Evolutionary conservation across 2,888 invertebrate genomes (phyloP), one percentile per base, ranked within the genome.

Genomic region (Arctia plantaginis): DNA sequence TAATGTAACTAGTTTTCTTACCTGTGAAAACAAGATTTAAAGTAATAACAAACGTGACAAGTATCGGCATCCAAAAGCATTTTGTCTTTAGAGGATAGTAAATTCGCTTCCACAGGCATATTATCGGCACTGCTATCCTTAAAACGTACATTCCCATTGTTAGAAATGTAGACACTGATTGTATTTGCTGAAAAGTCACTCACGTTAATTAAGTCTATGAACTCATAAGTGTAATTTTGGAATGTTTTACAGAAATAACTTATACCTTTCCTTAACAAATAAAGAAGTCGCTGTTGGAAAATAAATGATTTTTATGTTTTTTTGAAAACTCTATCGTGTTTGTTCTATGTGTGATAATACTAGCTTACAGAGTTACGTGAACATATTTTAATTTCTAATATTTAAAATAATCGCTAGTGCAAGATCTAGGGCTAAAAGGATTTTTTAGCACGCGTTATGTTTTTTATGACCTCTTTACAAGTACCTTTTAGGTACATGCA

Each of bases 1-100:
- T 41, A 47, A 47, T 23, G 20, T 3, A 27, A 30, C 13, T 27
- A 59, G 6, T 39, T 69, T 23, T 62, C 44, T 67, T 87, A 96
- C 96, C 96, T 85, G 96, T 95, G 8, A 96, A 73, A 1, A 96
- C 96, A 71, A 97, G 91, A 74, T 96, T 91, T 23, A 95, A 85
- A 1, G 97, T 95, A 8, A 95, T 93, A 10, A 94, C 69, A 72
- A 94, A 92, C 0, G 94, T 93, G 0, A 93, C 88, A 10, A 94
- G 74, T 55, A 94, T 92, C 0, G 95, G 95, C 84, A 93, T 92
- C 93, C 92, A 94, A 74, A 92, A 93, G 84, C 91, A 95, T 78
- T 89, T 92, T 66, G 89, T 87, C 77, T 93, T 94, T 35, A 94
- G 77, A 0, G 94, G 93, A 18, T 92, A 86, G 79, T 95, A 95